Evolutionary conservation across 2,888 invertebrate species (phyloP).

Genomic region (Entomobrya proxima): DNA sequence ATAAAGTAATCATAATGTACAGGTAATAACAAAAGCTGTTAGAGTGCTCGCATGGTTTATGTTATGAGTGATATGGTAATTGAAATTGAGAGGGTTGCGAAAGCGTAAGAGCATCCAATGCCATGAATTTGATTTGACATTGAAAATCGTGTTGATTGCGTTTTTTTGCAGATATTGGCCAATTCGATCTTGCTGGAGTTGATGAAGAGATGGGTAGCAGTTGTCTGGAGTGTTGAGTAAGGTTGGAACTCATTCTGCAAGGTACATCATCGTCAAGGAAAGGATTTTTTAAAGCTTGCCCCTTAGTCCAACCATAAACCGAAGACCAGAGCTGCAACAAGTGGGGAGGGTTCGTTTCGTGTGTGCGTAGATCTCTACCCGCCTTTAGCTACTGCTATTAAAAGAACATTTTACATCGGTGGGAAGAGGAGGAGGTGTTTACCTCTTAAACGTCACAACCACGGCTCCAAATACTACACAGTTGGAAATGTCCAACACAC

Average conservation of each 20-base stretch:
- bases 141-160: no score
- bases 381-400: neutral
- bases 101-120: no score
- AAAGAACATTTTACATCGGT: neutral
- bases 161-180: no score
- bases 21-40: no score
- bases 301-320: no score
- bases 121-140: no score
- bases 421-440: neutral
- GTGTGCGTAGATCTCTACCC: neutral
- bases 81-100: no score
- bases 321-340: neutral
- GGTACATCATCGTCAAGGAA: neutral
- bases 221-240: neutral
- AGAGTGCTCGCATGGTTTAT: no score
- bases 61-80: no score
- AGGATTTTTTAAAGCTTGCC: neutral
- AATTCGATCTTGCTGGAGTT: no score
- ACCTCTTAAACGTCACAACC: slow-evolving; percentile 34
- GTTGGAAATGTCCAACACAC: slow-evolving; percentile 57
- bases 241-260: neutral
- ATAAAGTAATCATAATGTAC: no score
- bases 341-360: neutral
- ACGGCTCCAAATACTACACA: slow-evolving; percentile 60
- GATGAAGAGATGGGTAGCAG: neutral